Evolutionary conservation across 2,888 invertebrate genomes (phyloP).

Genomic region (Andricus quercusramuli): DNA sequence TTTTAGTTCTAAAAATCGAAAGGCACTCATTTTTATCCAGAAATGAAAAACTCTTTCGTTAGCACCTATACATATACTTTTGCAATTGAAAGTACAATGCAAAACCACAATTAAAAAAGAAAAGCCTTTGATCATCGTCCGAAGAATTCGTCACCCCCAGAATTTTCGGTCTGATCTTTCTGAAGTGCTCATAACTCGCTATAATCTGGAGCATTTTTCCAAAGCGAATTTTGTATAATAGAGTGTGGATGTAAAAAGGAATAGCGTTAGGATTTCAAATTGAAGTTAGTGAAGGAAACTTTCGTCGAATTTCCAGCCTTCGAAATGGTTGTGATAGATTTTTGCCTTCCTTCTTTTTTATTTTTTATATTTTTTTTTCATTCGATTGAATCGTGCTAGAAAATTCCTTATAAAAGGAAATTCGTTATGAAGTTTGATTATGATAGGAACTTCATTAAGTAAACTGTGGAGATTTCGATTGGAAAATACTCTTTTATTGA

Average conservation of each 20-base stretch:
- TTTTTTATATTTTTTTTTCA: not conserved
- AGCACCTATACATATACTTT: conserved; percentile 53
- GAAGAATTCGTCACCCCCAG: not conserved
- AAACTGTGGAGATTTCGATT: not conserved
- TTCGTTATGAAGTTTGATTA: not conserved
- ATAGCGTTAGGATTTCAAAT: conserved; percentile 16
- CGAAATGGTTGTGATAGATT: conserved; percentile 37
- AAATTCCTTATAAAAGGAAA: not conserved
- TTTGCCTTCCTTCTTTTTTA: not conserved
- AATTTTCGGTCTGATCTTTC: conserved; percentile 23
- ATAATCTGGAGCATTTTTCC: conserved; percentile 31
- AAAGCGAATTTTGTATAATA: conserved; percentile 35
- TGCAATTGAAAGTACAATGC: conserved; percentile 59
- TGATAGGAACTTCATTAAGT: not conserved
- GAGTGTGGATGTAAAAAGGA: conserved; percentile 31
- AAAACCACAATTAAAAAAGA: conserved; percentile 15
- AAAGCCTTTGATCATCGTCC: conserved; percentile 38
- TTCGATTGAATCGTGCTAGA: not conserved
- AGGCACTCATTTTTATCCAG: not conserved
- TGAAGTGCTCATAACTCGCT: conserved; percentile 36
- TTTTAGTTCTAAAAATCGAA: not conserved
- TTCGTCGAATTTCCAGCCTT: conserved; percentile 27
- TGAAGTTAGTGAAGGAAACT: conserved; percentile 19
- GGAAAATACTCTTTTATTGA: not conserved
- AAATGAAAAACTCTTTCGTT: not conserved